These are phyloP conservation scores for Apostichopus japonicus DNA, from an alignment of 35 echinoderm and acorn worm genomes.

Conservation along the genomic window DNA sequence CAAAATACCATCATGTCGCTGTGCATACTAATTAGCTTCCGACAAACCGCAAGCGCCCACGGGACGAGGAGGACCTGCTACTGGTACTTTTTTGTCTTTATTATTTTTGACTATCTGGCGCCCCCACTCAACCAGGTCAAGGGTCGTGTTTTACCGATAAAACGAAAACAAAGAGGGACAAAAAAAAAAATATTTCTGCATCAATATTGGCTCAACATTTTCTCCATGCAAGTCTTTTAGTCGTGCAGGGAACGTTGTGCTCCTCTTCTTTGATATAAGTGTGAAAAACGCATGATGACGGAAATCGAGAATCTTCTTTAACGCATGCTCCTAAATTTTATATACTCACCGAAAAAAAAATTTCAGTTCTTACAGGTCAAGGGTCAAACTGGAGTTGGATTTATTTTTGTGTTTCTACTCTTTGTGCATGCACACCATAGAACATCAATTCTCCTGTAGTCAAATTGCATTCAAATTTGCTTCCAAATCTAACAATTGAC, in stretches of 20 bases:
- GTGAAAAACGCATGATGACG: constrained; percentile 44
- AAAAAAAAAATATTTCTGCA: background rate
- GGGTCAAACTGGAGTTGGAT: constrained; percentile 34
- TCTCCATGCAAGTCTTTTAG: constrained; percentile 22
- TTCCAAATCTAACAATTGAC: constrained; percentile 42
- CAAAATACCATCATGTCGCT: constrained; percentile 99
- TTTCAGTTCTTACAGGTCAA: constrained; percentile 57
- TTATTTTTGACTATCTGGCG: constrained; percentile 55
- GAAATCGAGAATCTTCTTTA: constrained; percentile 18
- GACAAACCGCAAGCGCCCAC: constrained; percentile 97
- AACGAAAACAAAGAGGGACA: background rate
- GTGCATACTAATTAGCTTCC: constrained; percentile 99
- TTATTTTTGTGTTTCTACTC: constrained; percentile 26
- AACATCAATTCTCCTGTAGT: constrained; percentile 52
- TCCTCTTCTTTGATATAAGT: constrained; percentile 14
- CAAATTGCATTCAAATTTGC: constrained; percentile 59
- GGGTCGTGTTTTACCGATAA: constrained; percentile 38
- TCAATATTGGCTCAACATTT: constrained; percentile 24
- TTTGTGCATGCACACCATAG: constrained; percentile 58
- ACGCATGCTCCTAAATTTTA: constrained; percentile 48
- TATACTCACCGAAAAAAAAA: constrained; percentile 52
- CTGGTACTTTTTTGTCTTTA: constrained; percentile 93
- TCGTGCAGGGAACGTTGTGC: constrained; percentile 28
- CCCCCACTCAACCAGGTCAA: constrained; percentile 31
- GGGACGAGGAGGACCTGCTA: constrained; percentile 90